These are phyloP conservation scores for Nyctereutes procyonoides DNA, from an alignment of 2,113 vertebrate genomes.

Conservation along the genomic window DNA sequence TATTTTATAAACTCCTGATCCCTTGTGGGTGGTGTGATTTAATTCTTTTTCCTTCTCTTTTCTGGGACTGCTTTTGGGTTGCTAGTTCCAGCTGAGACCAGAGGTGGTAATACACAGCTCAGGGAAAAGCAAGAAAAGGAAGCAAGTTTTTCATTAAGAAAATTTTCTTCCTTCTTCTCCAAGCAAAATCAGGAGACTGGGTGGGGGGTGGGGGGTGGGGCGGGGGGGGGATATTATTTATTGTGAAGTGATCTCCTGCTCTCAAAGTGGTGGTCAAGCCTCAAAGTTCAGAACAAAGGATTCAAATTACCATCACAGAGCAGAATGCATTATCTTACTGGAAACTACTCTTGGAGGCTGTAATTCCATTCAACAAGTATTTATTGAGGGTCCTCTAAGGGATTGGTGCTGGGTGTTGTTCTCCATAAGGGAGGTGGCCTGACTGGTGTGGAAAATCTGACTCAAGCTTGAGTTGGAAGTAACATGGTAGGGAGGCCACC, in stretches of 20 bases:
- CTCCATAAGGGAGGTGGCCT: background rate
- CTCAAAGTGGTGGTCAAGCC: background rate
- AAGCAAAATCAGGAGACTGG: background rate
- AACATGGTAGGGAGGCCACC: background rate
- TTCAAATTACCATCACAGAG: background rate
- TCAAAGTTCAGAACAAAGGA: background rate
- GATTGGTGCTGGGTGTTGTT: background rate
- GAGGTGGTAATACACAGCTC: conserved; percentile 50
- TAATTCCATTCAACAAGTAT: background rate
- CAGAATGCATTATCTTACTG: background rate
- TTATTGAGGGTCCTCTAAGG: background rate
- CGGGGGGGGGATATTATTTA: background rate
- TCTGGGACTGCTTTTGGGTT: conserved; percentile 61
- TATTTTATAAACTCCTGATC: conserved; percentile 60
- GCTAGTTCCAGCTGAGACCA: conserved; percentile 52
- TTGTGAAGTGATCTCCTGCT: background rate
- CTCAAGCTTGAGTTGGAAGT: background rate
- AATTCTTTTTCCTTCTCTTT: conserved; percentile 73
- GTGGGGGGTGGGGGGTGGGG: no score
- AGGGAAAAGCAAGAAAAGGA: background rate
- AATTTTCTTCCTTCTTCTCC: background rate
- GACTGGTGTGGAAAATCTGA: background rate
- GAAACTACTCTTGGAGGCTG: background rate
- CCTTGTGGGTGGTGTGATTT: conserved; percentile 64
- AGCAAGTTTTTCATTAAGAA: background rate